Percentiles rank a stretch among this genome's conserved stretches.
These are phyloP conservation scores for Pachyrhynchus sulphureomaculatus DNA, from an alignment of 1,140 invertebrate genomes.

Conservation along the genomic window DNA sequence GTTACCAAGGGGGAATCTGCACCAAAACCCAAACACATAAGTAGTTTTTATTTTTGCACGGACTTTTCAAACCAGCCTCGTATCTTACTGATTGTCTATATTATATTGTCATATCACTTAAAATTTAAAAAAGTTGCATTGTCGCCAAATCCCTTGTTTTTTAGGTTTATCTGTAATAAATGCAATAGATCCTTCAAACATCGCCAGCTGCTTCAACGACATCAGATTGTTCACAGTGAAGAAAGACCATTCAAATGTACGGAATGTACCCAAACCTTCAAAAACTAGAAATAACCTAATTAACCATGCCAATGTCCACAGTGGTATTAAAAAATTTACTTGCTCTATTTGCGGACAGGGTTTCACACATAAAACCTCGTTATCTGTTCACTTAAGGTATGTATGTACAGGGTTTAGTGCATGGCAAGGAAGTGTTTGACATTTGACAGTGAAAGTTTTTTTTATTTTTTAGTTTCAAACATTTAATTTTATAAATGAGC, in stretches of 20 bases:
- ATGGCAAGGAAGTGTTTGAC: too few relatives aligned
- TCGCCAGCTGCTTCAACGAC: slow-evolving; percentile 65
- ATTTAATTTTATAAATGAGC: too few relatives aligned
- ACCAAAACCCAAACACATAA: too few relatives aligned
- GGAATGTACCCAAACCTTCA: slow-evolving; percentile 65
- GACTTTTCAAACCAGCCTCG: too few relatives aligned
- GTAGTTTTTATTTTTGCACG: too few relatives aligned
- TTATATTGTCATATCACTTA: background rate
- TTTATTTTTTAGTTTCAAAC: too few relatives aligned
- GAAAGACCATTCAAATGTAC: slow-evolving; percentile 62
- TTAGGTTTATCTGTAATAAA: slow-evolving; percentile 65
- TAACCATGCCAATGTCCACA: slow-evolving; percentile 68
- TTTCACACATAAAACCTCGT: slow-evolving; percentile 72
- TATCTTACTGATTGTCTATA: too few relatives aligned
- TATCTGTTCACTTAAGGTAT: slow-evolving; percentile 63
- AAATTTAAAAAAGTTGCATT: background rate
- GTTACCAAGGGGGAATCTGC: too few relatives aligned
- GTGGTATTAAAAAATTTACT: slow-evolving; percentile 69
- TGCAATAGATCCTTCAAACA: slow-evolving; percentile 72
- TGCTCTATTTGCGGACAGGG: slow-evolving; percentile 76
- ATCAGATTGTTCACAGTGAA: slow-evolving; percentile 71
- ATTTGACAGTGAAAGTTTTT: too few relatives aligned
- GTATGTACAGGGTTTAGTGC: too few relatives aligned
- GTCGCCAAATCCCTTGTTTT: background rate
- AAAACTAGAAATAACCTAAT: slow-evolving; percentile 70